A percentile compares a stretch with the other conserved stretches of the same genome.
These are phyloP conservation scores for Drosophila tanythrix DNA, from an alignment of 2,888 invertebrate species.

Conservation along the genomic window DNA sequence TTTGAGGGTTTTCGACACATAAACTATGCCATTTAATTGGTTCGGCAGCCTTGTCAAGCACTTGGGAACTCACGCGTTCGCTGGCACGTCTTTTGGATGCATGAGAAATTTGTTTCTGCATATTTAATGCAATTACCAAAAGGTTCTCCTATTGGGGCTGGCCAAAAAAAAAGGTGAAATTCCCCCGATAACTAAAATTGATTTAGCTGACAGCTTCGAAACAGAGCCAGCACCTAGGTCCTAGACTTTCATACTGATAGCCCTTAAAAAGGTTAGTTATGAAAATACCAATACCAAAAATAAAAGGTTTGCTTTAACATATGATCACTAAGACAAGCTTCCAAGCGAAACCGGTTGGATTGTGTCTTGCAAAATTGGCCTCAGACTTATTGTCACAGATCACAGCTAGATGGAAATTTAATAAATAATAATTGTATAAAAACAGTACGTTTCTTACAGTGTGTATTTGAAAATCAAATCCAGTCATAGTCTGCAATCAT, in stretches of 20 bases:
- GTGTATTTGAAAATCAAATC: neutral
- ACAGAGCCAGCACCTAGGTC: conserved; percentile 25
- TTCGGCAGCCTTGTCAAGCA: conserved; percentile 54
- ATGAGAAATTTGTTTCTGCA: conserved; percentile 63
- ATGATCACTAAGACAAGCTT: neutral
- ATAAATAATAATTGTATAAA: neutral
- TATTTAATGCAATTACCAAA: conserved; percentile 80
- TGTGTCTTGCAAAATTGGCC: neutral
- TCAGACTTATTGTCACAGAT: neutral
- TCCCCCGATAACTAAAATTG: conserved; percentile 53
- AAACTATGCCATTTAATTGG: conserved; percentile 76
- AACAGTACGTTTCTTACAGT: neutral
- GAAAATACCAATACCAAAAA: neutral
- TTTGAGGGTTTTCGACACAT: conserved; percentile 49
- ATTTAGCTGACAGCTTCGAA: conserved; percentile 58
- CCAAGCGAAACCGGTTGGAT: neutral
- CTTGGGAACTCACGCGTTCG: conserved; percentile 27
- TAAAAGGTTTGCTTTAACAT: neutral
- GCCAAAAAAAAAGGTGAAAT: conserved; percentile 21
- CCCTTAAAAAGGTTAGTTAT: conserved; percentile 34
- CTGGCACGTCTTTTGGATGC: conserved; percentile 60
- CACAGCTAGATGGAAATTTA: neutral
- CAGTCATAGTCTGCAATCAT: neutral
- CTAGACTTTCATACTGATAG: conserved; percentile 32
- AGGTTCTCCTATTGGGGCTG: conserved; percentile 67